Base-by-base conservation (phyloP, 2,888 invertebrate species). In the Apodemia arnacis region DNA sequence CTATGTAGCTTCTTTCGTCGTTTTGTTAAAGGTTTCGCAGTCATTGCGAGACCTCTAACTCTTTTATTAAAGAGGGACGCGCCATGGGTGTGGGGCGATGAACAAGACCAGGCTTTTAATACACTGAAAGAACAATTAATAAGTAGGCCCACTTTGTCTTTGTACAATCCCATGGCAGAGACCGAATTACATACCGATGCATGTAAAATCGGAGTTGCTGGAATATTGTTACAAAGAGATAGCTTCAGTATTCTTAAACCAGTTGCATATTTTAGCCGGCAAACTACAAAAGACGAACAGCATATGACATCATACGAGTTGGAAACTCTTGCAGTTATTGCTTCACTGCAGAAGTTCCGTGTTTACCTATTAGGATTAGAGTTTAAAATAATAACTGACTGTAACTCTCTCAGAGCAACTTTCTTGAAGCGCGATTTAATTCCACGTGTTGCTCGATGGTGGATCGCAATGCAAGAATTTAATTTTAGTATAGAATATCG, bases 141-240 rank as follows among this genome's bases (percentile, higher is more conserved):
- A 31, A 31, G 73, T 11, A 44, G 91, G 44, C 93, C 94, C 0
- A 84, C 95, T 0, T 73, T 96, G 34, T 89, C 90, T 0, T 78
- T 95, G n/a, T 95, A 91, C 74, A 85, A 95, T 41, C 91, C 89
- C 0, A 78, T 81, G 0, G 77, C 83, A 0, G 83, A 87, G 21
- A 94, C 92, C 0, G 82, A 95, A 69, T 80, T 95, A 2, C 95
- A 96, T 70, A 96, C 96, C 0, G 96, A 96, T 83, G 95, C 96
- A 0, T 94, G 95, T 81, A 82, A 91, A 41, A 38, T 86, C 0
- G 95, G 95, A 4, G n/a, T 82, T 92, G 72, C 94, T 86, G 95
- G 93, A 7, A 93, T 95, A 7, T 31, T 96, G 0, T 38, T 96
- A 5, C 95, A 95, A 31, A 34, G 13, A 82, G 21, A 81, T 8